Evolutionary conservation across 2,113 vertebrate genomes (phyloP), one percentile per base, ranked within the genome.

Genomic region (Triplophysa tibetana): DNA sequence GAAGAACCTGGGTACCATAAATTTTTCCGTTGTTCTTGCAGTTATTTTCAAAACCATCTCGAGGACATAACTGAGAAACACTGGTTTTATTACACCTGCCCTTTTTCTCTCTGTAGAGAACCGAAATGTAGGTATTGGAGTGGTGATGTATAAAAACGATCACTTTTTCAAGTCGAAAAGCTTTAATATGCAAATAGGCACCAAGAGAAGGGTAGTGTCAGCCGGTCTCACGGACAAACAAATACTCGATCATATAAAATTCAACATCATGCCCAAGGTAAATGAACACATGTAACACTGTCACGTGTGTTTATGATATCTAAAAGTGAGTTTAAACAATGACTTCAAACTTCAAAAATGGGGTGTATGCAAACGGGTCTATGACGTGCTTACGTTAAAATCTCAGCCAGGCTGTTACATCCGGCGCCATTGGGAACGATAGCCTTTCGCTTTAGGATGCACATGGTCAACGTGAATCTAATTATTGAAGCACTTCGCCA

Each of bases 101-200:
- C 3, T 64, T 0, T 73, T 73, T 41, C 38, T 58, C 3, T 58
- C 54, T 23, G 8, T 43, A 61, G 70, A 19, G n/a, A 74, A 60
- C n/a, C 38, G 0, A 24, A 74, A 43, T 10, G 3, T 72, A 14
- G 84, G 84, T 0, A 19, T 90, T 67, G 91, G 88, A 8, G 85
- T 92, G 19, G 88, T 91, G 33, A 82, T 92, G 56, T 91, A 92
- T 75, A 88, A 89, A 74, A 92, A 89, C 10, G 81, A 88, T 81
- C 48, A 8, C 0, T 87, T 92, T 50, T 92, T 92, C 76, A 77
- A 19, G 14, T 87, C 90, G 0, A 73, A 33, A 19, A 2, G 2
- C 0, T 68, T 87, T 81, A 67, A 73, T 0, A 11, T 13, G 0
- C 16, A 54, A 0, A 24, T 45, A 54, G 19, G 14, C 23, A 78